Evolutionary conservation across 2,888 invertebrate species (phyloP).

Genomic region (Salpingus planirostris): DNA sequence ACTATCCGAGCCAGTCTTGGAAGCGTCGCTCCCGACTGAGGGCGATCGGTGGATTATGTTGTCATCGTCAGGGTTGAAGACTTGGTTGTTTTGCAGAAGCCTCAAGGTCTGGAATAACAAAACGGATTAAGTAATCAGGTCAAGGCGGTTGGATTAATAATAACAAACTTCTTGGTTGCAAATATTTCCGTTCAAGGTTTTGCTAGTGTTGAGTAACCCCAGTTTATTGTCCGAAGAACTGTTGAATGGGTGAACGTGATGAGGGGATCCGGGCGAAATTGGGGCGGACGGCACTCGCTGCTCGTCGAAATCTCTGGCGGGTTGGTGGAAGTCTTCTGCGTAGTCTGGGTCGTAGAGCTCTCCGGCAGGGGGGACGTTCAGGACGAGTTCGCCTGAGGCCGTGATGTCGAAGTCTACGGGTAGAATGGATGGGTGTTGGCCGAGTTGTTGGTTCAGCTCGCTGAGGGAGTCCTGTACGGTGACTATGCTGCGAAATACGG

Average conservation of each 20-base stretch:
- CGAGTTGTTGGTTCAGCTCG: constrained; percentile 77
- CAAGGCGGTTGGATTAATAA: no score
- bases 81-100: constrained; percentile 66
- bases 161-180: constrained; percentile 78
- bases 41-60: constrained; percentile 46
- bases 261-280: constrained; percentile 58
- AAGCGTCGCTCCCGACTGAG: constrained; percentile 58
- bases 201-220: constrained; percentile 71
- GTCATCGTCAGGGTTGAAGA: constrained; percentile 48
- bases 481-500: constrained; percentile 82
- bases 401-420: constrained; percentile 91
- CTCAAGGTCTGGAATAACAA: constrained; percentile 52
- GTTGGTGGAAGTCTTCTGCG: constrained; percentile 38
- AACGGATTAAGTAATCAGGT: no score
- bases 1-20: constrained; percentile 59
- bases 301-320: constrained; percentile 58
- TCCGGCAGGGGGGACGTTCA: constrained; percentile 53
- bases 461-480: constrained; percentile 85
- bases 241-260: constrained; percentile 68
- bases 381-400: constrained; percentile 58
- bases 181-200: constrained; percentile 44
- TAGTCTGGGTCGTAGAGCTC: constrained; percentile 50
- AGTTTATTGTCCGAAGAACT: constrained; percentile 75
- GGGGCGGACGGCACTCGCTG: constrained; percentile 71
- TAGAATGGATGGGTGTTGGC: constrained; percentile 84